phyloP scores from a whole-genome alignment of 1,140 invertebrate genomes.

The Zelostemma sp. region DNA sequence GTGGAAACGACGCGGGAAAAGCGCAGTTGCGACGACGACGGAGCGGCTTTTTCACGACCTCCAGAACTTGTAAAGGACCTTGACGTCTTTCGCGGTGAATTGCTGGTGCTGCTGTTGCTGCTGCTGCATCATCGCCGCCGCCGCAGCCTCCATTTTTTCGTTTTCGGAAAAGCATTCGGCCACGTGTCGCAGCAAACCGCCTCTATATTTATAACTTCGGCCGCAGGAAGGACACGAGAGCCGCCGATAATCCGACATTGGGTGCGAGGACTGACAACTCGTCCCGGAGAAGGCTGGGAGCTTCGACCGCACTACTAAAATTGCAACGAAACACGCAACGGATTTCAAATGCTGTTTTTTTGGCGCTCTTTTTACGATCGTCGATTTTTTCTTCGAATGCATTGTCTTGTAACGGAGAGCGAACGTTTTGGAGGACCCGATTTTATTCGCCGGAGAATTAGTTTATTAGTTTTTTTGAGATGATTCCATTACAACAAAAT shows the following conservation, averaged over 20 bases:
- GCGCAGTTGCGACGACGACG: conserved; percentile 45
- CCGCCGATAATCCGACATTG: conserved; percentile 60
- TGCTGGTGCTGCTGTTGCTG: conserved; percentile 40
- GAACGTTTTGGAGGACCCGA: no score
- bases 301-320: conserved; percentile 57
- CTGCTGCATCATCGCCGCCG: conserved; percentile 43
- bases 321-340: conserved; percentile 51
- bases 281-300: conserved; percentile 55
- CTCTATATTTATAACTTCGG: conserved; percentile 64
- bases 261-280: conserved; percentile 51
- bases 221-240: conserved; percentile 63
- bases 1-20: conserved; percentile 36
- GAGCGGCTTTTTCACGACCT: conserved; percentile 49
- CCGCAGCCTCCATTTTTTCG: conserved; percentile 53
- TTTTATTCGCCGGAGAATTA: no score
- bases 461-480: conserved; percentile 15
- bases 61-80: conserved; percentile 60
- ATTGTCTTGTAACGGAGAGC: no score
- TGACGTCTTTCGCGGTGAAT: conserved; percentile 55
- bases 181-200: conserved; percentile 62
- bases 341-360: conserved; percentile 26
- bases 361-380: conserved; percentile 17
- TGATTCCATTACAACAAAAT: neutral
- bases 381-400: conserved; percentile 1
- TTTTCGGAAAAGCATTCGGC: conserved; percentile 59